phyloP scores from a whole-genome alignment of 2,797 vertebrate species.

The Psittacula echo region DNA sequence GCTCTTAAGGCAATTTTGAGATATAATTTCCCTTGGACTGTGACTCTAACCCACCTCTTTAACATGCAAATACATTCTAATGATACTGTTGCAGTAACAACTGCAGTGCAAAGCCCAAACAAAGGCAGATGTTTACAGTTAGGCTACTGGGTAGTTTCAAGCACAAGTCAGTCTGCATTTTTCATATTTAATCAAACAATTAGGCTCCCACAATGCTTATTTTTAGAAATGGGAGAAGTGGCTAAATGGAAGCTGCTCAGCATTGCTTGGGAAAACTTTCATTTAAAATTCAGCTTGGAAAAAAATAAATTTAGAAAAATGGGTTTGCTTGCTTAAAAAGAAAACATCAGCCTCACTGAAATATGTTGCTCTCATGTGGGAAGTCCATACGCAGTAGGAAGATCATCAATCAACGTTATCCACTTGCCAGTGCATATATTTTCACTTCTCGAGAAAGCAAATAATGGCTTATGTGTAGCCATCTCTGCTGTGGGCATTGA shows the following conservation, averaged over 20 bases:
- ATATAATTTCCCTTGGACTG: slow-evolving; percentile 36
- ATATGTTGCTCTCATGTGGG: not conserved
- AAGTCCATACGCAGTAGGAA: not conserved
- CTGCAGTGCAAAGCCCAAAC: slow-evolving; percentile 19
- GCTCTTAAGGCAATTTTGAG: slow-evolving; percentile 45
- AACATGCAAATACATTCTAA: slow-evolving; percentile 41
- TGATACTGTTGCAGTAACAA: slow-evolving; percentile 44
- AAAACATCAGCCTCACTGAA: not conserved
- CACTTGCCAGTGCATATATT: not conserved
- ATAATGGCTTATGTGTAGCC: not conserved
- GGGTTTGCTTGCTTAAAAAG: not conserved
- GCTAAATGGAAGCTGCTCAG: not conserved
- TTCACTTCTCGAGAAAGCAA: not conserved
- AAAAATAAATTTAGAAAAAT: not conserved
- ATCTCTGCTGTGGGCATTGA: not conserved
- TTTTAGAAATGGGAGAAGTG: not conserved
- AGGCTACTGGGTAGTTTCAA: slow-evolving; percentile 29
- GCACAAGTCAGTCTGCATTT: slow-evolving; percentile 32
- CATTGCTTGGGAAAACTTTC: not conserved
- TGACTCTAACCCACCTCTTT: slow-evolving; percentile 8
- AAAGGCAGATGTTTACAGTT: slow-evolving; percentile 52
- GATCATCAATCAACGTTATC: not conserved
- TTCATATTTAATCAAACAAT: slow-evolving; percentile 47
- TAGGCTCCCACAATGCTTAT: not conserved
- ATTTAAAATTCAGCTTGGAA: not conserved